Evolutionary conservation across 92 coral and sea anemone species (phyloP).

Genomic region (Siderastrea radians): DNA sequence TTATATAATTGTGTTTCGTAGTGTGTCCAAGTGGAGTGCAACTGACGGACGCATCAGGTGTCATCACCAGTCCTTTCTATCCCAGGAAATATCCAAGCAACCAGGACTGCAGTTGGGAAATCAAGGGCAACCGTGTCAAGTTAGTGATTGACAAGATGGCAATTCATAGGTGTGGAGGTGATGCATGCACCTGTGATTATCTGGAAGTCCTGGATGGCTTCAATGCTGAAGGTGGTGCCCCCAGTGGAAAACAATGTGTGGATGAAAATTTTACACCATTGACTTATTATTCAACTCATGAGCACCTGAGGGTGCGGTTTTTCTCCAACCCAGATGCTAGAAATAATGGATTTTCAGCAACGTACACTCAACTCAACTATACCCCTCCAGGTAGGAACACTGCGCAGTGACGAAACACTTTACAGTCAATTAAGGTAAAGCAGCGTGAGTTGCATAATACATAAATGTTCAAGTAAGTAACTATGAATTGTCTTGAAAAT

Average conservation of each 20-base stretch:
- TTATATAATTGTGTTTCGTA: neutral
- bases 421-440: neutral
- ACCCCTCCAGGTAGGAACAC: conserved; percentile 26
- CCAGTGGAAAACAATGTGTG: neutral
- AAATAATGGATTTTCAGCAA: conserved; percentile 16
- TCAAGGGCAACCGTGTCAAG: conserved; percentile 9
- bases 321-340: neutral
- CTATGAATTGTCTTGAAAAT: no score
- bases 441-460: neutral
- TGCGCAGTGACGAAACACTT: neutral
- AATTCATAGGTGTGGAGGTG: neutral
- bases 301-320: conserved; percentile 1
- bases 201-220: conserved; percentile 9
- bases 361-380: neutral
- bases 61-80: neutral
- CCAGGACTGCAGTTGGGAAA: conserved; percentile 16
- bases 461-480: no score
- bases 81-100: neutral
- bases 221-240: neutral
- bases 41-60: conserved; percentile 22
- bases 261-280: neutral
- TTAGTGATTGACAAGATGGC: neutral
- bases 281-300: conserved; percentile 23
- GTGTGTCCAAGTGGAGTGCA: conserved; percentile 5
- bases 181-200: neutral